Conservation (phyloP, 2,888 invertebrate species). For the Morpho deidamia region DNA sequence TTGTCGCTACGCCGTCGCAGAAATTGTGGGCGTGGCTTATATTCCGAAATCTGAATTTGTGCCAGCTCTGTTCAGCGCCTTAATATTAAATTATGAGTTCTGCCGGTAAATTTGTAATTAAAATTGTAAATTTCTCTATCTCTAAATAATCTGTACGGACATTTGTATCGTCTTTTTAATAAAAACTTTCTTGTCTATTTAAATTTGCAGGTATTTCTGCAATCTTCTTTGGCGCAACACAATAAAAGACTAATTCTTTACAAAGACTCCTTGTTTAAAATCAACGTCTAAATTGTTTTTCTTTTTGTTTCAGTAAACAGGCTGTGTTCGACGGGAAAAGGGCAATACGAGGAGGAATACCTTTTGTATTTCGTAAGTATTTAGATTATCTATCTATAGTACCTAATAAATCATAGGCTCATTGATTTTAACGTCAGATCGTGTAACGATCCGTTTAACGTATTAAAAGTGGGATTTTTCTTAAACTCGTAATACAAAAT, state of each 20-base stretch:
- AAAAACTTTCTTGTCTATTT: conserved; percentile 12
- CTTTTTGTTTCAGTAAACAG: conserved; percentile 84
- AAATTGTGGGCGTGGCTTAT: too few species aligned
- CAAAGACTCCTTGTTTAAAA: conserved; percentile 12
- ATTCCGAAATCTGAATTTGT: too few species aligned
- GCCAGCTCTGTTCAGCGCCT: too few species aligned
- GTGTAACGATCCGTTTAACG: too few species aligned
- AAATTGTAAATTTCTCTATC: background rate
- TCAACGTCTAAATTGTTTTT: conserved; percentile 11
- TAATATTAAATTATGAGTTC: too few species aligned
- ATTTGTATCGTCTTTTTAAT: background rate
- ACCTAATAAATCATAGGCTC: too few species aligned
- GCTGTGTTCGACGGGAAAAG: conserved; percentile 97
- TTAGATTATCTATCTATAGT: background rate
- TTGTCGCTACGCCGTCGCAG: too few species aligned
- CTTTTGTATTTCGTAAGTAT: conserved; percentile 97
- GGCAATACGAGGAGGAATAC: conserved; percentile 97
- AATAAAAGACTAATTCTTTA: conserved; percentile 13
- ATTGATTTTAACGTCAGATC: too few species aligned
- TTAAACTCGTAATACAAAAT: too few species aligned
- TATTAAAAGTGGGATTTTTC: too few species aligned
- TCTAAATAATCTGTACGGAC: background rate
- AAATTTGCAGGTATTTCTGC: conserved; percentile 20
- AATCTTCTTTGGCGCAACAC: conserved; percentile 28
- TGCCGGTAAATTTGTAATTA: too few species aligned